Evolutionary conservation across 1,140 invertebrate species (phyloP).

Genomic region (Aphaenogaster rudis): DNA sequence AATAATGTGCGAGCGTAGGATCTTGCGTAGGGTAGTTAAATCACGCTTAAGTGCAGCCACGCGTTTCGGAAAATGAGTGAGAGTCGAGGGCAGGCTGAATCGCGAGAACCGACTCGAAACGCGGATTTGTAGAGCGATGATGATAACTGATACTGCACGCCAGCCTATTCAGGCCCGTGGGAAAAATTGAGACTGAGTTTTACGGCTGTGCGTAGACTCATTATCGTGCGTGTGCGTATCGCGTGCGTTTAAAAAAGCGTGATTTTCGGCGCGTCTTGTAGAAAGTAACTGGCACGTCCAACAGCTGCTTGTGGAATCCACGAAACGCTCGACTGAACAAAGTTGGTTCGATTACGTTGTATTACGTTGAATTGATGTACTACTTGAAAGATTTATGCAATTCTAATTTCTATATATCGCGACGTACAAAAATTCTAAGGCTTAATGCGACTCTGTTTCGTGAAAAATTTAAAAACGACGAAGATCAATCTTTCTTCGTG

Average conservation of each 20-base stretch:
- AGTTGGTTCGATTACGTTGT: constrained; percentile 17
- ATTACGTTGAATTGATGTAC: background rate
- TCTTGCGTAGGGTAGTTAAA: background rate
- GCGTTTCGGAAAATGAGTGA: constrained; percentile 6
- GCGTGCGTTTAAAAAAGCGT: background rate
- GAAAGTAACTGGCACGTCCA: constrained; percentile 6
- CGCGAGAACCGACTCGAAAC: background rate
- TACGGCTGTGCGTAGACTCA: background rate
- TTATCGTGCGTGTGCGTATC: background rate
- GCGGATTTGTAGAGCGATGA: background rate
- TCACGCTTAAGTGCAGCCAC: background rate
- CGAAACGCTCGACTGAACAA: background rate
- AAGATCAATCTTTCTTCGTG: background rate
- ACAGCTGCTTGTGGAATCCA: background rate
- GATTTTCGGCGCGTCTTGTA: constrained; percentile 7
- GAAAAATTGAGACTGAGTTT: constrained; percentile 10
- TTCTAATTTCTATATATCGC: background rate
- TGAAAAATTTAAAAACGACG: background rate
- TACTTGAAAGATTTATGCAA: constrained; percentile 24
- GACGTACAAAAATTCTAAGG: background rate
- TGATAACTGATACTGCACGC: background rate
- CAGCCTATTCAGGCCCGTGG: background rate
- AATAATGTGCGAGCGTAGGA: background rate
- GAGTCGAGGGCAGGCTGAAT: background rate
- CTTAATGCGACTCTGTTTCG: background rate